Conservation (phyloP, 1,140 invertebrate species). For the Saccostrea echinata region DNA sequence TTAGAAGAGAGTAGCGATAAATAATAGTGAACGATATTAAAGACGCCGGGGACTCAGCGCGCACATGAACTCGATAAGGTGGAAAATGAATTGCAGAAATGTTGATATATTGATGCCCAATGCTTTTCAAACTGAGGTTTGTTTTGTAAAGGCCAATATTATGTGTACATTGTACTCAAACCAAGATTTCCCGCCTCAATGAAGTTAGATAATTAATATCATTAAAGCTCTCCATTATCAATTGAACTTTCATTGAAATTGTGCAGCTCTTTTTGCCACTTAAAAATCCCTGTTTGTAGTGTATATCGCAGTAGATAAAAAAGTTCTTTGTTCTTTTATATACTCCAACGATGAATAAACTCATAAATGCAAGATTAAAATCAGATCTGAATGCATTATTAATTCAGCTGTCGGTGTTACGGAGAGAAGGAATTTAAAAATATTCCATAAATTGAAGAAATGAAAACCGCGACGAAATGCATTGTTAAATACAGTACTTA, state of each 20-base stretch:
- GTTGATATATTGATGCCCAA: background rate
- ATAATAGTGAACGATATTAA: background rate
- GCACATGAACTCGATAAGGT: background rate
- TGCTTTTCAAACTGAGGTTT: conserved; percentile 5
- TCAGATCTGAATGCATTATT: conserved; percentile 29
- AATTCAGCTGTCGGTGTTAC: conserved; percentile 12
- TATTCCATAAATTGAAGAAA: background rate
- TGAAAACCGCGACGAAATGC: background rate
- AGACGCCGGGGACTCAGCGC: background rate
- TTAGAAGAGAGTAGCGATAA: conserved; percentile 10
- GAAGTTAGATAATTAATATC: conserved; percentile 29
- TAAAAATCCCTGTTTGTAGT: background rate
- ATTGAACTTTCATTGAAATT: background rate
- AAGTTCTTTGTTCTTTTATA: conserved; percentile 16
- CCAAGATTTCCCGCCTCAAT: conserved; percentile 30
- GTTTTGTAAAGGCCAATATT: background rate
- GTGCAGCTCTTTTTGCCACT: conserved; percentile 15
- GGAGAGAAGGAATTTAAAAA: background rate
- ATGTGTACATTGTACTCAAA: background rate
- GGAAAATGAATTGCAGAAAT: background rate
- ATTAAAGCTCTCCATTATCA: conserved; percentile 32
- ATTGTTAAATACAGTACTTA: too few species aligned
- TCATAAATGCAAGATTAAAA: conserved; percentile 1
- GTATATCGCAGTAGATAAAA: conserved; percentile 15
- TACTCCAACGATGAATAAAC: background rate